Percentiles rank a stretch among this genome's conserved stretches.
Conservation (phyloP, 2,113 vertebrate species). For the Lontra canadensis region DNA sequence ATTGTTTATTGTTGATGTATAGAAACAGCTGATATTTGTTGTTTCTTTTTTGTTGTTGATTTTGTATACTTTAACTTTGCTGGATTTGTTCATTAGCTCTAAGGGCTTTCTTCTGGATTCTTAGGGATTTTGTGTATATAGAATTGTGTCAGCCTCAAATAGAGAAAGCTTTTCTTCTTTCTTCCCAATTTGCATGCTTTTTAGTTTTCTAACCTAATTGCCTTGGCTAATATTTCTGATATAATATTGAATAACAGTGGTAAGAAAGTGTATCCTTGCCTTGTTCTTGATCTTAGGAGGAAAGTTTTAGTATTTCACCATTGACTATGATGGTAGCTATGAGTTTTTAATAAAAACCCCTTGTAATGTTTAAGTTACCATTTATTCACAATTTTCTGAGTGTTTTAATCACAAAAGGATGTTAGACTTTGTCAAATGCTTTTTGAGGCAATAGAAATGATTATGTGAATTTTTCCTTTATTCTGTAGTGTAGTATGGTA, state of each 20-base stretch:
- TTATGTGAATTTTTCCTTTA: not conserved
- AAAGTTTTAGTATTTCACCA: not conserved
- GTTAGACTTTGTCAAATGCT: not conserved
- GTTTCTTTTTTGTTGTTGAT: not conserved
- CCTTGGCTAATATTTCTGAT: not conserved
- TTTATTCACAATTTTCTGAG: not conserved
- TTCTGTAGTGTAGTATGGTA: not conserved
- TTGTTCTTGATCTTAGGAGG: not conserved
- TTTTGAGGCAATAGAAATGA: not conserved
- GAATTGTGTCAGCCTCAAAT: not conserved
- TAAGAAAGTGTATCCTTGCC: not conserved
- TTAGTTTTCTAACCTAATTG: not conserved
- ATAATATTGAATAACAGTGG: not conserved
- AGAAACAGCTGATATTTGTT: not conserved
- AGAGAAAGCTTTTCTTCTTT: not conserved
- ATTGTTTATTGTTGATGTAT: not conserved
- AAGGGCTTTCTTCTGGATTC: not conserved
- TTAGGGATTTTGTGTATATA: not conserved
- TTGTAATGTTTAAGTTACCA: not conserved
- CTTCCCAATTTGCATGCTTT: not conserved
- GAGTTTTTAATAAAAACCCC: not conserved
- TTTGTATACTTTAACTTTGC: not conserved
- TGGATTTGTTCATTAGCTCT: not conserved
- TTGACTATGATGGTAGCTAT: not conserved
- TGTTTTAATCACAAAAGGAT: not conserved